phyloP scores from a whole-genome alignment of 2,888 invertebrate genomes.

The Hemaris fuciformis region DNA sequence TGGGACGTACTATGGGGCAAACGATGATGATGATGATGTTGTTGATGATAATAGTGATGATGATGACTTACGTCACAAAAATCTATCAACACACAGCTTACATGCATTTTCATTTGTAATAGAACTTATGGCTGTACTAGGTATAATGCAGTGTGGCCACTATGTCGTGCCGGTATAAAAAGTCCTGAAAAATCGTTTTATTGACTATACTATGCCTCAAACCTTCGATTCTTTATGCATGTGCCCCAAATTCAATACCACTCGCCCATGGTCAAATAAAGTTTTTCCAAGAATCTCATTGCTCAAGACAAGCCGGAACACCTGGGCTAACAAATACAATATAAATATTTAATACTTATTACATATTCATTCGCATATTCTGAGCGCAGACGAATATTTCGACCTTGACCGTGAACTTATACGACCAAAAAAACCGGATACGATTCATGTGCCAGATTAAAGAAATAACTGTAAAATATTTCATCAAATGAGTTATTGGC shows the following conservation, averaged over 20 bases:
- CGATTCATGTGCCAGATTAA: background rate
- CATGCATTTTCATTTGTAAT: too few relatives aligned
- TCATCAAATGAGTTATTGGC: background rate
- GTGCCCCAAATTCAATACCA: background rate
- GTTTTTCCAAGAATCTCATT: background rate
- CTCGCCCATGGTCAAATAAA: background rate
- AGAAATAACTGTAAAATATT: background rate
- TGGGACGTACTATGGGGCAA: too few relatives aligned
- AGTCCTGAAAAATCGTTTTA: too few relatives aligned
- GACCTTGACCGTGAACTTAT: conserved; percentile 21
- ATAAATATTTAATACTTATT: background rate
- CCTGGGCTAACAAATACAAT: background rate
- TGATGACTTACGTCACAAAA: too few relatives aligned
- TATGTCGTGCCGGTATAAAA: too few relatives aligned
- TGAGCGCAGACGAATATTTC: conserved; percentile 16
- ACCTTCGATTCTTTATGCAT: background rate
- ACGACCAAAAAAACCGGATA: background rate
- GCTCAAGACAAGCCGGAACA: background rate
- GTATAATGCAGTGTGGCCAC: too few relatives aligned
- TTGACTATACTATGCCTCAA: background rate
- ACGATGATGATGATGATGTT: too few relatives aligned
- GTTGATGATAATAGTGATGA: too few relatives aligned
- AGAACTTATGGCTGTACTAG: too few relatives aligned
- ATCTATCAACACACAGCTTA: too few relatives aligned
- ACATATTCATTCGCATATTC: background rate